These are phyloP conservation scores for Lepidostoma basale DNA, from an alignment of 1,140 invertebrate genomes.

Conservation along the genomic window DNA sequence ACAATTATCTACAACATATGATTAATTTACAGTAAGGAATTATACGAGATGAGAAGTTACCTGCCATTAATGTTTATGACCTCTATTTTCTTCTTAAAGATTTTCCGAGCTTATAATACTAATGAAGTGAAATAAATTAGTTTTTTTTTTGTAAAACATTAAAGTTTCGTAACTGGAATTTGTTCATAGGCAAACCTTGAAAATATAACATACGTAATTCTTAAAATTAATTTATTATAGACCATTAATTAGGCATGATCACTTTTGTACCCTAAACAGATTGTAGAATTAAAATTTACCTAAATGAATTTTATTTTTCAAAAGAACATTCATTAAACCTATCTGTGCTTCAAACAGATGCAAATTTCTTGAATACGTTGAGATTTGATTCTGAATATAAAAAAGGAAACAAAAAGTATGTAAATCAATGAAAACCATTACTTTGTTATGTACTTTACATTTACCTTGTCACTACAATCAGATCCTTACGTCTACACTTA, in stretches of 20 bases:
- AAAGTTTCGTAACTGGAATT: no score
- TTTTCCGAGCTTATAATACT: neutral
- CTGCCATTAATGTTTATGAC: constrained; percentile 1
- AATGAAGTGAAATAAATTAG: neutral
- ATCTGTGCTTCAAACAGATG: no score
- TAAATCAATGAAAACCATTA: no score
- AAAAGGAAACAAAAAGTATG: no score
- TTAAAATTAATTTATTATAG: constrained; percentile 17
- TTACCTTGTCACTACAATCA: no score
- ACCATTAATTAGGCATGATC: constrained; percentile 21
- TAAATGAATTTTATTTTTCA: no score
- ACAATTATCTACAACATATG: constrained; percentile 14
- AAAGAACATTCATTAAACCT: no score
- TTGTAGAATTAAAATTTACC: neutral
- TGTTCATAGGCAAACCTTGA: neutral
- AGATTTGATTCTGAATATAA: no score
- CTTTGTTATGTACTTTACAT: no score
- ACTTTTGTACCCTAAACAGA: constrained; percentile 21
- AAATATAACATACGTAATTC: neutral
- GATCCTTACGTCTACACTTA: no score
- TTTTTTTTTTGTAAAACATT: no score
- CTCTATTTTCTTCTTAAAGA: neutral
- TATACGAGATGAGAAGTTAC: neutral
- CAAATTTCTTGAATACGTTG: no score
- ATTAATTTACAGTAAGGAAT: constrained; percentile 13